A percentile compares a stretch with the other conserved stretches of the same genome.
Evolutionary conservation across 2,797 vertebrate species (phyloP).

Genomic region (Sarcophilus harrisii): DNA sequence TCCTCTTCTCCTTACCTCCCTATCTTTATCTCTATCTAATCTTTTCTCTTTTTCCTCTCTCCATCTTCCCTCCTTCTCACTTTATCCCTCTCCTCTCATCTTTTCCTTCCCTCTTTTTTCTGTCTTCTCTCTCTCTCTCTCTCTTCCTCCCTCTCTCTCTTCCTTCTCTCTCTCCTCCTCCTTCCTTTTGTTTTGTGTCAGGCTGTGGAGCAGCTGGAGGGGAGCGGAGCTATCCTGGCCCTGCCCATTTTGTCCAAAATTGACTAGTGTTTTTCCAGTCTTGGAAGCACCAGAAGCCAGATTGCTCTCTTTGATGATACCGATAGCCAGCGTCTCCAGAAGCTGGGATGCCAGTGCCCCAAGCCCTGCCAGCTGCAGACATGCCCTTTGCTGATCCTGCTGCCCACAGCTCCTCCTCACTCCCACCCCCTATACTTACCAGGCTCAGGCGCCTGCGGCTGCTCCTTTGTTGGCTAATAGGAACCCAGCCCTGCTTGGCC

Average conservation of each 20-base stretch:
- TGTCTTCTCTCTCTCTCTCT: background rate
- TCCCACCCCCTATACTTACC: background rate
- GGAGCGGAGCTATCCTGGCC: background rate
- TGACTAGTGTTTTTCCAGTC: background rate
- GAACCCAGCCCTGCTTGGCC: background rate
- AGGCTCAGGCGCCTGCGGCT: accelerated
- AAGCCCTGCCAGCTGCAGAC: background rate
- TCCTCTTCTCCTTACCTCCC: too few species aligned
- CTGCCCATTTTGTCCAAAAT: background rate
- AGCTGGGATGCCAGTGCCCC: background rate
- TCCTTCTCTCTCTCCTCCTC: too few species aligned
- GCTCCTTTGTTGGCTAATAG: background rate
- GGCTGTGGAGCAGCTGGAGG: background rate
- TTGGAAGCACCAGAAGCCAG: background rate
- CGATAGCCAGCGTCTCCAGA: background rate
- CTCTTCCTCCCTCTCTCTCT: too few species aligned
- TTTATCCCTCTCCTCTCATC: too few species aligned
- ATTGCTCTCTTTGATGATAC: background rate
- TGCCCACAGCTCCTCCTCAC: background rate
- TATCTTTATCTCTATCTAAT: background rate
- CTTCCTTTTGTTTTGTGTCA: background rate
- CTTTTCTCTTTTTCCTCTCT: background rate
- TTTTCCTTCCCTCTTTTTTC: background rate
- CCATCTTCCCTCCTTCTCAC: background rate
- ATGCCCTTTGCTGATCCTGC: background rate